Percentiles rank a stretch among this genome's conserved stretches.
phyloP scores from a whole-genome alignment of 2,113 vertebrate genomes.

The Oophaga pumilio region DNA sequence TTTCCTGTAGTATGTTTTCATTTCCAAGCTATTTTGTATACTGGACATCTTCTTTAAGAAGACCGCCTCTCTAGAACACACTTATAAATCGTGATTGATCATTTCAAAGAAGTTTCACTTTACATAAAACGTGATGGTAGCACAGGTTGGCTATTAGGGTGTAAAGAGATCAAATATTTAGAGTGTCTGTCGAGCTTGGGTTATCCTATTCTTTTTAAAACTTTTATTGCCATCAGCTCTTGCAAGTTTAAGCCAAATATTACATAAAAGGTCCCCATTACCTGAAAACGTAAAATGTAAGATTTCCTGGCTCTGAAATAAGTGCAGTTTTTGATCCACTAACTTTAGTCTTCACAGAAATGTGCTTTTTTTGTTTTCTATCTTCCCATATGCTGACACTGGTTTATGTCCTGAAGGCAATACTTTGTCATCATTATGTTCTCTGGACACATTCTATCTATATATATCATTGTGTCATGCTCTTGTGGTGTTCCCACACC shows the following conservation, averaged over 20 bases:
- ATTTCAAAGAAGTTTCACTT: too few species aligned
- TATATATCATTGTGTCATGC: constrained; percentile 52
- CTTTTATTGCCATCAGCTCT: background rate
- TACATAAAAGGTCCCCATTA: background rate
- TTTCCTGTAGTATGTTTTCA: too few species aligned
- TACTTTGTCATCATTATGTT: constrained; percentile 54
- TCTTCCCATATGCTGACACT: constrained; percentile 20
- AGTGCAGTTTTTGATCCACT: constrained; percentile 15
- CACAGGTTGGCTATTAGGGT: background rate
- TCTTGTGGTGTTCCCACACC: constrained; percentile 42
- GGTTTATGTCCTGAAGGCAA: constrained; percentile 42
- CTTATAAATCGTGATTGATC: background rate
- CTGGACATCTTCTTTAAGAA: too few species aligned
- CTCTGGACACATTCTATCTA: constrained; percentile 44
- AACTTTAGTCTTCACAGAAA: constrained; percentile 21
- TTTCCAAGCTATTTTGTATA: too few species aligned
- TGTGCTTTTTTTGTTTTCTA: background rate
- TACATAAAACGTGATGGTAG: background rate
- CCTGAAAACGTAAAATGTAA: background rate
- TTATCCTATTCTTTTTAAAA: background rate
- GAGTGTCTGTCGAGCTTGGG: background rate
- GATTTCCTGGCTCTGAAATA: constrained; percentile 19
- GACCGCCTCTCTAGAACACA: too few species aligned
- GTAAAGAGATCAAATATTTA: background rate
- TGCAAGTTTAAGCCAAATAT: background rate